Evolutionary conservation across 1,140 invertebrate genomes (phyloP), one percentile per base, ranked within the genome.

Genomic region (Drosophila pruinosa): DNA sequence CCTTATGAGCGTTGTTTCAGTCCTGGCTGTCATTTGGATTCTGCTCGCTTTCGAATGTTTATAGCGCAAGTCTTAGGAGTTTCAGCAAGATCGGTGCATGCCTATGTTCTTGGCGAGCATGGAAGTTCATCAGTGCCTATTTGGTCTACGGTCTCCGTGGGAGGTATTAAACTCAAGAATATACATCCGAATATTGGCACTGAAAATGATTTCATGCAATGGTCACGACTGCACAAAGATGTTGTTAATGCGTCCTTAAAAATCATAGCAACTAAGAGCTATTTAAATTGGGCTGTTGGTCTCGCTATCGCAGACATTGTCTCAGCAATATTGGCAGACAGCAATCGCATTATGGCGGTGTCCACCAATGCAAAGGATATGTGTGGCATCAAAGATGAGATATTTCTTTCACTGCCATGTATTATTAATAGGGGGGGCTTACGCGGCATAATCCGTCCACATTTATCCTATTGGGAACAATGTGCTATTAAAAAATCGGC

Each of bases 251-350:
- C 95, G 71, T 96, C 96, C 0, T 96, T 96, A 76, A 94, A 96
- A 79, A 94, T 97, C 80, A 94, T 94, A 75, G 91, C 96, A 5
- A 6, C n/a, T 56, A 97, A 97, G 86, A 96, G 96, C 0, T 97
- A 97, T 89, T 97, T 96, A 0, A 97, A 96, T 17, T 97, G 96
- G 96, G 97, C 96, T 3, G 95, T 97, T 75, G 96, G 96, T 0
- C 92, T 97, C 2, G 95, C 95, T 73, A 93, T 95, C 0, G 93
- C 95, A 0, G 93, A 94, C 67, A 91, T 98, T 5, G 93, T 93
- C 8, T 92, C 93, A 4, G 93, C 95, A 8, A 95, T 98, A 72
- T 78, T 97, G 15, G 92, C 94, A 50, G 97, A 98, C 89, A 93
- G 93, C 2, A 93, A 94, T 69, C 94, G 94, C 82, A 93, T 97